A percentile compares a stretch with the other conserved stretches of the same genome.
phyloP scores from a whole-genome alignment of 1,140 invertebrate genomes.

The Bombus huntii region DNA sequence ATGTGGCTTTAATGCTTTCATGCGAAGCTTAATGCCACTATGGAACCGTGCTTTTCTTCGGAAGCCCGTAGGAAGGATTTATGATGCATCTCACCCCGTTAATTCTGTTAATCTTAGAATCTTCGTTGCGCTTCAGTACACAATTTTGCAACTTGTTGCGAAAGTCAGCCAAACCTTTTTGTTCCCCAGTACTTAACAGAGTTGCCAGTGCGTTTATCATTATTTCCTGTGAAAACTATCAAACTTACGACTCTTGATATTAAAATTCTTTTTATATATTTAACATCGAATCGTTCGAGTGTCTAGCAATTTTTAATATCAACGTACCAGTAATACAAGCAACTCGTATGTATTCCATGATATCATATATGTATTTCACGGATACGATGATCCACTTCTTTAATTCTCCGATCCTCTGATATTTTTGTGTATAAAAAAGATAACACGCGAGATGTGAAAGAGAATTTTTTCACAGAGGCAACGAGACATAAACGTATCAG shows the following conservation, averaged over 20 bases:
- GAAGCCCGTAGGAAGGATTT: background rate
- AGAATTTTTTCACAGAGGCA: too few relatives aligned
- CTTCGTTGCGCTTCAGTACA: slow-evolving; percentile 2
- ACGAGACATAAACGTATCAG: background rate
- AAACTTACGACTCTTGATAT: background rate
- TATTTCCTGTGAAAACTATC: background rate
- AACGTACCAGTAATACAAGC: too few relatives aligned
- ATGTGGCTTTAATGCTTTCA: background rate
- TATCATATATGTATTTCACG: too few relatives aligned
- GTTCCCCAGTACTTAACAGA: background rate
- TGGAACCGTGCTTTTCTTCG: background rate
- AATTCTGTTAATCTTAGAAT: slow-evolving; percentile 28
- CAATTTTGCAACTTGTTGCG: slow-evolving; percentile 41
- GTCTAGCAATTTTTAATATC: too few relatives aligned
- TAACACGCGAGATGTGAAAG: too few relatives aligned
- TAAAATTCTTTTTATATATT: background rate
- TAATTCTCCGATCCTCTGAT: too few relatives aligned
- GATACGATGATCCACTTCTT: too few relatives aligned
- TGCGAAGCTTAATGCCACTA: background rate
- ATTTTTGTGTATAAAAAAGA: too few relatives aligned
- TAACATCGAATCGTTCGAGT: too few relatives aligned
- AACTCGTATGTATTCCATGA: too few relatives aligned
- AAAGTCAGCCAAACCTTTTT: slow-evolving; percentile 17
- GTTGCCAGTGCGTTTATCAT: slow-evolving; percentile 10
- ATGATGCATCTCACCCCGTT: background rate